phyloP scores from a whole-genome alignment of 2,888 invertebrate species.

The Cryptosula pallasiana region DNA sequence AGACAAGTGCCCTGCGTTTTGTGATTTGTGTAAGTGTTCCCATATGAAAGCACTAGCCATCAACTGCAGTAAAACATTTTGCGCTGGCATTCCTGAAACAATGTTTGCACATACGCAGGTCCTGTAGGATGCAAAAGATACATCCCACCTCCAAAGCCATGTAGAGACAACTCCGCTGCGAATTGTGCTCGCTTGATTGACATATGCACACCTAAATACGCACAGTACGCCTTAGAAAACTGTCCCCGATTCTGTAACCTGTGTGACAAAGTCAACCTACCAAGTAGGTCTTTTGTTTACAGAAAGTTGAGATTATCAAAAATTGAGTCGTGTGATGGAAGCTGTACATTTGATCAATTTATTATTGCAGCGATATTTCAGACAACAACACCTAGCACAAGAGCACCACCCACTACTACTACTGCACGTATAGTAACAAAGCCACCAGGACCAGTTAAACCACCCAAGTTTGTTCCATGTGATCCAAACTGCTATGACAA shows the following conservation, averaged over 20 bases:
- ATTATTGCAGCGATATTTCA: not conserved
- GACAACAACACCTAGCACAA: not conserved
- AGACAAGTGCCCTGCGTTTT: conserved; percentile 3
- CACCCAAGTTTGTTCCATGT: not conserved
- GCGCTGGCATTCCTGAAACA: too few species aligned
- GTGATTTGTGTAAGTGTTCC: conserved; percentile 13
- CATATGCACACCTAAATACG: not conserved
- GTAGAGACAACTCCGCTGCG: not conserved
- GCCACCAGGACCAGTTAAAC: not conserved
- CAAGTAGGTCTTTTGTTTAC: not conserved
- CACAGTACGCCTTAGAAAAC: not conserved
- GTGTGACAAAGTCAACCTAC: not conserved
- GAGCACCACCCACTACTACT: not conserved
- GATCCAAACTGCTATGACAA: not conserved
- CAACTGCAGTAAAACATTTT: too few species aligned
- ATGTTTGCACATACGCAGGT: too few species aligned
- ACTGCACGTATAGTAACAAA: not conserved
- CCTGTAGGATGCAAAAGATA: not conserved
- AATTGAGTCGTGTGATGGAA: too few species aligned
- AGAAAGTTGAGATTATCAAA: too few species aligned
- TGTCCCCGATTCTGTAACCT: conserved; percentile 11
- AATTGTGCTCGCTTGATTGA: not conserved
- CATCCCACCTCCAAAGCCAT: conserved; percentile 4
- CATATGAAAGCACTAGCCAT: too few species aligned
- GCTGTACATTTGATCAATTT: not conserved